Base-by-base conservation (phyloP, 2,797 vertebrate species). In the Spinibarbus caldwelli region DNA sequence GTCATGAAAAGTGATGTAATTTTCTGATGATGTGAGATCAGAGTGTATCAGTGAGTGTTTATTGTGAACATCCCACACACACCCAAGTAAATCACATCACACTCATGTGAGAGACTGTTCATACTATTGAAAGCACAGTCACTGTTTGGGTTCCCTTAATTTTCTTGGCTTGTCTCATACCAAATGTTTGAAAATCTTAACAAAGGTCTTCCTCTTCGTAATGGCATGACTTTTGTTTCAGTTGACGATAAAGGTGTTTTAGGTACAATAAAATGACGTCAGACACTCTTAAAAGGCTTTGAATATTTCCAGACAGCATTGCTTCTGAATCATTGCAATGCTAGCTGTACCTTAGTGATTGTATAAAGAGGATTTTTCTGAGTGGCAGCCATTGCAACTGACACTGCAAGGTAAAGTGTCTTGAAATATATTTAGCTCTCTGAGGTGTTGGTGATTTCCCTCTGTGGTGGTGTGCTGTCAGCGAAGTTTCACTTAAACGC, bases 41-140 rank as follows among this genome's bases (percentile, higher is more conserved):
- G 57, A 62, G 21, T 38, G 34, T 62, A 47, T 84, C 45, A 64
- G 78, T 29, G 47, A 77, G 57, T 83, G 62, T 84, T 72, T 62
- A 54, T 41, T 82, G 70, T 80, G 89, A 92, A 89, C 78, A 88
- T 82, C 49, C 9, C 52, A 90, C 90, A 91, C 59, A 67, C 89
- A 90, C 88, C 87, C 88, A 89, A 92, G 91, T 82, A 91, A 83
- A 80, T 89, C 68, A 67, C 87, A 85, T 90, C 88, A 87, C 38
- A 80, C 14, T 38, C 34, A 5, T n/a, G 64, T 85, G 80, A 54
- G 36, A 47, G 29, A 62, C 15, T 62, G 49, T 73, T 70, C 43
- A 45, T 45, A 38, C 34, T 23, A 23, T 26, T 54, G 81, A 80
- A 82, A 64, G 34, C 43, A 52, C n/a, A 66, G 47, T 80, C 82